These are phyloP conservation scores for Eumerus sabulonum DNA, from an alignment of 2,888 invertebrate genomes.

Conservation along the genomic window DNA sequence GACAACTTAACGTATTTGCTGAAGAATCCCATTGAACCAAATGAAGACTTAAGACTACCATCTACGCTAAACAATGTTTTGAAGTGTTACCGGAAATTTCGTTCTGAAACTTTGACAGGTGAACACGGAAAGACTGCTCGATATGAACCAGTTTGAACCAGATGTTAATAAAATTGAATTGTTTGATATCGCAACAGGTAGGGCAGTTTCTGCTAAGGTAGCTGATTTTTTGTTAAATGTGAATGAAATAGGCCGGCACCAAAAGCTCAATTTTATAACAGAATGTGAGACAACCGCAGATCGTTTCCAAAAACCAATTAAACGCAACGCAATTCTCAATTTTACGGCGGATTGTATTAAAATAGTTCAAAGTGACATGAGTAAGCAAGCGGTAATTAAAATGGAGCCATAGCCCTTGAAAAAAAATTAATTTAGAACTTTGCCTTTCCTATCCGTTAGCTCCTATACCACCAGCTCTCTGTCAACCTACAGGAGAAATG, in stretches of 20 bases:
- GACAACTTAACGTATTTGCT: neutral
- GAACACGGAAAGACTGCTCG: too few species aligned
- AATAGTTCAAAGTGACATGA: conserved; percentile 4
- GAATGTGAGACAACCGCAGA: conserved; percentile 5
- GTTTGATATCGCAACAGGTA: neutral
- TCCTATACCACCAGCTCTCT: conserved; percentile 8
- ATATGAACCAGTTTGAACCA: conserved; percentile 11
- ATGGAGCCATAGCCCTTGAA: conserved; percentile 1
- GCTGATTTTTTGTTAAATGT: neutral
- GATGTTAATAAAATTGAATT: neutral
- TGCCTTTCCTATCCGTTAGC: neutral
- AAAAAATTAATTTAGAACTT: conserved; percentile 3
- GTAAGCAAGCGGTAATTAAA: conserved; percentile 14
- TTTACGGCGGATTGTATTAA: conserved; percentile 10
- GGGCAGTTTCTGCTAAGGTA: neutral
- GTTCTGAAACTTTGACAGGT: too few species aligned
- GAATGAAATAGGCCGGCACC: neutral
- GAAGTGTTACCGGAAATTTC: too few species aligned
- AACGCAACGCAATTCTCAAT: conserved; percentile 2
- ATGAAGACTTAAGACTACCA: too few species aligned
- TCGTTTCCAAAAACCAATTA: conserved; percentile 6
- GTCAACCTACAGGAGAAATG: neutral
- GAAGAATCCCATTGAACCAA: too few species aligned
- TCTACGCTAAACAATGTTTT: too few species aligned
- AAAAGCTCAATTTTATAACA: neutral